A percentile compares a stretch with the other conserved stretches of the same genome.
Evolutionary conservation across 2,797 vertebrate species (phyloP).

Genomic region (Hoplostethus atlanticus): DNA sequence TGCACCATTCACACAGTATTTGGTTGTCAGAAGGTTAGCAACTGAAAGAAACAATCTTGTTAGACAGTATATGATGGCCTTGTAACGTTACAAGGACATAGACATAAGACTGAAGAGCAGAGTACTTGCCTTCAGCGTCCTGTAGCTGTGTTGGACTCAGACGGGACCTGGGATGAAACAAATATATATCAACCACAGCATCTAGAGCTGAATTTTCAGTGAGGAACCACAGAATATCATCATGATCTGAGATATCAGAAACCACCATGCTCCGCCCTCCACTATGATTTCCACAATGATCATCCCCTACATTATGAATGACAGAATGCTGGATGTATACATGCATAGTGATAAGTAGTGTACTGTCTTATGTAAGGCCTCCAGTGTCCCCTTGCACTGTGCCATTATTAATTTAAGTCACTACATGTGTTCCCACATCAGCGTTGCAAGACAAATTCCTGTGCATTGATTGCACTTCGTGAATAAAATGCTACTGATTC

Average conservation of each 20-base stretch:
- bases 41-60: not conserved
- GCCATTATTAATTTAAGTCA: too few relatives aligned
- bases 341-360: too few relatives aligned
- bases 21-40: not conserved
- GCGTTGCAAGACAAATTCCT: too few relatives aligned
- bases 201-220: not conserved
- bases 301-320: not conserved
- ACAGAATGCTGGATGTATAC: too few relatives aligned
- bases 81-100: too few relatives aligned
- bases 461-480: not conserved
- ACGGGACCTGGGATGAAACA: slow-evolving; percentile 82
- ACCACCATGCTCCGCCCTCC: slow-evolving; percentile 59
- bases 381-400: too few relatives aligned
- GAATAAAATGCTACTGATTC: not conserved
- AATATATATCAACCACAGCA: not conserved
- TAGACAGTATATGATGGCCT: too few relatives aligned
- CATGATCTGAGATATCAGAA: not conserved
- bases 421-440: too few relatives aligned
- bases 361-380: too few relatives aligned
- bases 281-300: slow-evolving; percentile 1
- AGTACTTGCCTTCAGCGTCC: slow-evolving; percentile 84
- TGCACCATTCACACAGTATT: not conserved
- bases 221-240: slow-evolving; percentile 4
- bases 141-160: slow-evolving; percentile 87
- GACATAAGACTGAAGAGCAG: not conserved